These are phyloP conservation scores for Drosophila mimetica DNA, from an alignment of 2,888 invertebrate species.

Conservation along the genomic window DNA sequence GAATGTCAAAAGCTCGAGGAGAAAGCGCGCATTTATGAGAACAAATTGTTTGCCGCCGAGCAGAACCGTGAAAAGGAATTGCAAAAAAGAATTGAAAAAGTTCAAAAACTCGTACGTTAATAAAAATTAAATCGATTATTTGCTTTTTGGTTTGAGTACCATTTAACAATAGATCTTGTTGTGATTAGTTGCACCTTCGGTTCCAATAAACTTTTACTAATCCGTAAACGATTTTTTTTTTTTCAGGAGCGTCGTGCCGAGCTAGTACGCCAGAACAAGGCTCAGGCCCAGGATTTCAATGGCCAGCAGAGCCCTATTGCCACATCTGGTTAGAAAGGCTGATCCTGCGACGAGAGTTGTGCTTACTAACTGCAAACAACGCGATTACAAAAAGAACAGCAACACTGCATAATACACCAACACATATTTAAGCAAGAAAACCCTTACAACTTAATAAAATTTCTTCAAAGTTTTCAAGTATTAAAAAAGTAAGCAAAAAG, in stretches of 20 bases:
- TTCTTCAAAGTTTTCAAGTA: conserved; percentile 33
- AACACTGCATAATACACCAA: conserved; percentile 49
- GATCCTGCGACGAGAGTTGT: conserved; percentile 7
- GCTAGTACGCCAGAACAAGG: conserved; percentile 95
- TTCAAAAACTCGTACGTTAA: conserved; percentile 91
- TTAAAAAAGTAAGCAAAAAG: conserved; percentile 15
- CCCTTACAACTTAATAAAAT: conserved; percentile 32
- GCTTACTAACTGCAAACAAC: conserved; percentile 23
- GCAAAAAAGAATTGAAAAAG: conserved; percentile 93
- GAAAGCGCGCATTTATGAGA: conserved; percentile 89
- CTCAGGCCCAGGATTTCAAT: conserved; percentile 84
- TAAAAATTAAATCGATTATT: conserved; percentile 2
- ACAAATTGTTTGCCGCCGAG: conserved; percentile 92
- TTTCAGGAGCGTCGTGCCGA: conserved; percentile 95
- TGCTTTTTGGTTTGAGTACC: conserved; percentile 12
- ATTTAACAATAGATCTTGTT: neutral
- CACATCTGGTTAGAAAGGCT: conserved; percentile 87
- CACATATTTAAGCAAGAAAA: conserved; percentile 54
- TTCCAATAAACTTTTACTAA: neutral
- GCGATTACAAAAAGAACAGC: conserved; percentile 30
- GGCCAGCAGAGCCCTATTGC: conserved; percentile 86
- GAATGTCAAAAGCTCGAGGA: conserved; percentile 88
- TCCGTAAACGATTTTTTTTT: conserved; percentile 7
- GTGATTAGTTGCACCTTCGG: neutral
- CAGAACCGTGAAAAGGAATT: conserved; percentile 93